Evolutionary conservation across 2,888 invertebrate genomes (phyloP), one percentile per base, ranked within the genome.

Genomic region (Notocelia uddmanniana): DNA sequence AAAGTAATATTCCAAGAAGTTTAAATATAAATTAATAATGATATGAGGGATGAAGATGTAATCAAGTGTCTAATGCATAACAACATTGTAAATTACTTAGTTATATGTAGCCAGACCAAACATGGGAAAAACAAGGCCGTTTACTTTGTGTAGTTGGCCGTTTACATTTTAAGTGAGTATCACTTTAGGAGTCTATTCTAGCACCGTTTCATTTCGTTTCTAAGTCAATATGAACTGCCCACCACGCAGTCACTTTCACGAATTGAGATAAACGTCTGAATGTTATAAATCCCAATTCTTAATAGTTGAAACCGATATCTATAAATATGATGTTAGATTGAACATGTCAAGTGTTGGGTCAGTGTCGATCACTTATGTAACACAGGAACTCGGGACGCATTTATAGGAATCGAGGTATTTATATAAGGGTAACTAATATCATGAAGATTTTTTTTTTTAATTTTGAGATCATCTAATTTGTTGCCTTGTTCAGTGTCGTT

Each of bases 101-200:
- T n/a, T 45, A 45, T 8, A 45, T 45, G 45, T 45, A 5, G 45
- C 45, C 6, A 45, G 45, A 15, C 21, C 45, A 45, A 50, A 50
- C 5, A 54, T 54, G 37, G 64, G 1, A 37, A 50, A 11, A 34
- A 23, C n/a, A 37, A 37, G 37, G 34, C 19, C 34, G 31, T 64
- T n/a, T 64, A 54, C 64, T 37, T 41, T 37, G 37, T 37, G 37
- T 37, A 31, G 31, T 26, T 3, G 37, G 52, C n/a, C n/a, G n/a
- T n/a, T n/a, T 3, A 41, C n/a, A 54, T 31, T 50, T 64, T 37
- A 54, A 64, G 15, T 54, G 21, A 34, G 19, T 19, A 10, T 45
- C 18, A n/a, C n/a, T n/a, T 15, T 45, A 45, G 45, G 45, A 45
- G 8, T 45, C n/a, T 6, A 45, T 41, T 41, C 41, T 15, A 41